Conservation (phyloP, 2,113 vertebrate genomes). For the Vanacampus margaritifer region DNA sequence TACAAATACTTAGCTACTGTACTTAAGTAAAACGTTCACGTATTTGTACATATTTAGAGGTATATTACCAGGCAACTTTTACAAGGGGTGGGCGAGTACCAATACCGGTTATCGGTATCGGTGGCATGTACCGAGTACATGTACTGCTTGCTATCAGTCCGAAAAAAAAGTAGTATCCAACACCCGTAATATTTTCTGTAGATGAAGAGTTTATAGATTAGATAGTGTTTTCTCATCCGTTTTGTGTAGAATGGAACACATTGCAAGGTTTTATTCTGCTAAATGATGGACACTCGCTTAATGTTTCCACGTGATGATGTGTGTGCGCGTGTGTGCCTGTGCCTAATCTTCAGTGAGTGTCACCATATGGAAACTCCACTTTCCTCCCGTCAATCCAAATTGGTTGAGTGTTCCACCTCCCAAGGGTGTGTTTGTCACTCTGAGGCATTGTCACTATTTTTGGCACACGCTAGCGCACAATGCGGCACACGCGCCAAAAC, state of each 20-base stretch:
- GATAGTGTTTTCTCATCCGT: not conserved
- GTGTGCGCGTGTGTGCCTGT: not conserved
- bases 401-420: constrained; percentile 8
- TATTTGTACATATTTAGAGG: too few species aligned
- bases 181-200: not conserved
- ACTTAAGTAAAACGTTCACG: too few species aligned
- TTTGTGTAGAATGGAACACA: constrained; percentile 11
- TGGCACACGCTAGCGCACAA: not conserved
- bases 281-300: constrained; percentile 18
- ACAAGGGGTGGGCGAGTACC: too few species aligned
- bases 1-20: not conserved
- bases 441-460: not conserved
- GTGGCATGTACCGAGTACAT: too few species aligned
- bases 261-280: constrained; percentile 27
- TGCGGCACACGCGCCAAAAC: not conserved
- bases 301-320: constrained; percentile 37
- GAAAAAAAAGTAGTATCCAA: too few species aligned
- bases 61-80: too few species aligned
- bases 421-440: not conserved
- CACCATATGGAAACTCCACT: constrained; percentile 8
- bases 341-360: not conserved
- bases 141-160: too few species aligned
- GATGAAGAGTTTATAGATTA: not conserved
- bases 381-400: constrained; percentile 7
- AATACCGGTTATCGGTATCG: too few species aligned